Evolutionary conservation across 2,113 vertebrate genomes (phyloP), one percentile per base, ranked within the genome.

Genomic region (Balaenoptera acutorostrata): DNA sequence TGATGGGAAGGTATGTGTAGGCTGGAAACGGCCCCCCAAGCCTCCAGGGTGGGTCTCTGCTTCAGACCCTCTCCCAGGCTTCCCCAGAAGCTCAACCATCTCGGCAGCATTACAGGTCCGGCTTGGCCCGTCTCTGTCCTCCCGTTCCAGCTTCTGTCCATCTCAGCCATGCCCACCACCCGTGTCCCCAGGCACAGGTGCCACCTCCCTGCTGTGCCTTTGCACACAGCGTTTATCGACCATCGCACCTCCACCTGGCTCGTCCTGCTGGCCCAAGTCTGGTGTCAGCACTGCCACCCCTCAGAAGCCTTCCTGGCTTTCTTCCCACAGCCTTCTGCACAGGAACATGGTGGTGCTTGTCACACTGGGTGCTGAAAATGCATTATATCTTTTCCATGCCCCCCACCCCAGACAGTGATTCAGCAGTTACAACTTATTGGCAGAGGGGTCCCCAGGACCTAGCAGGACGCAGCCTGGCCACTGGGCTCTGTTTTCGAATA

Each of bases 291-390:
- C 77, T 29, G 74, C 44, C 41, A 44, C n/a, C 36, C 23, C 69
- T 12, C 21, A 2, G 74, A 29, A 74, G 44, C 59, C 78, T 31
- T 39, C 59, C 78, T 57, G 27, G 29, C 78, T 33, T 33, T 44
- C 44, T 44, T 20, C 52, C 20, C 36, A 61, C 1, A 0, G 57
- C 55, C 36, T 36, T 31, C 41, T 21, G 8, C 27, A 44, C 20
- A 23, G 41, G 10, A 3, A 5, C 4, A 0, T 1, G 5, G 0
- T 21, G 8, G 80, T 13, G 15, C 61, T 25, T 0, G 2, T 31
- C 39, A 17, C 20, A 1, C 20, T 8, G 66, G 0, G 33, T 11
- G 0, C 2, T 21, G 63, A 29, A 3, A 2, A 13, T 25, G 23
- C 21, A 17, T 52, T 17, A 7, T 21, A 5, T 20, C 72, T 78